These are phyloP conservation scores for Bucco capensis DNA, from an alignment of 2,113 vertebrate genomes.

Conservation along the genomic window DNA sequence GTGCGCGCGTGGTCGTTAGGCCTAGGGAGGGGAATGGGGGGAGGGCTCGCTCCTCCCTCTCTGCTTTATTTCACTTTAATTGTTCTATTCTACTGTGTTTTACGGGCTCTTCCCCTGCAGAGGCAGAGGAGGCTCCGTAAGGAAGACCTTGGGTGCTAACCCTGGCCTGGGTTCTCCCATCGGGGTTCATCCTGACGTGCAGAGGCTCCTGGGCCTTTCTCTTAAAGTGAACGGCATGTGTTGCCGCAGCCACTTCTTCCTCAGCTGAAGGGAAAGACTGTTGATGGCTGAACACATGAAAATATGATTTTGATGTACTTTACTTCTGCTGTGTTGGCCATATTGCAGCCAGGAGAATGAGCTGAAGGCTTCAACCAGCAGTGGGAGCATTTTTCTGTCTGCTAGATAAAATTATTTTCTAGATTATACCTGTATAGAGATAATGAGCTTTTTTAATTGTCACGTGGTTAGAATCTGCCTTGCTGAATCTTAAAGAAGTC, in stretches of 20 bases:
- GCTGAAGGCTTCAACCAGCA: neutral
- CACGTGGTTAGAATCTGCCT: neutral
- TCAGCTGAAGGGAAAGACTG: neutral
- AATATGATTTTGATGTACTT: fast-evolving
- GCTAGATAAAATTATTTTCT: neutral
- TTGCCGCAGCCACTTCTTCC: neutral
- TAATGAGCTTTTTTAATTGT: neutral
- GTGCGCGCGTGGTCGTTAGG: neutral
- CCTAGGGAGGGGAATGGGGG: neutral
- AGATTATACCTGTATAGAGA: neutral
- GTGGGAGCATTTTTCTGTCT: neutral
- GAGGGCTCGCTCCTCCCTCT: too few relatives aligned
- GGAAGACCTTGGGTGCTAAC: fast-evolving
- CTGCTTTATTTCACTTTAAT: neutral
- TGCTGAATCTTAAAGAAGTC: neutral
- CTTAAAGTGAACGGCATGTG: fast-evolving
- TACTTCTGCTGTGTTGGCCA: fast-evolving
- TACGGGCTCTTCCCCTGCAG: fast-evolving
- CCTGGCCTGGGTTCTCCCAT: too few relatives aligned
- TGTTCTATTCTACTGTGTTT: fast-evolving
- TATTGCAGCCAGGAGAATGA: neutral
- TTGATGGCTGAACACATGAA: fast-evolving
- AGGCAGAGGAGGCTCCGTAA: neutral
- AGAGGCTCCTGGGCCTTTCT: fast-evolving
- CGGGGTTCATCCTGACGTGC: neutral